These are phyloP conservation scores for Trileptium ribeirensis DNA, from an alignment of 2,888 invertebrate species.

Conservation along the genomic window DNA sequence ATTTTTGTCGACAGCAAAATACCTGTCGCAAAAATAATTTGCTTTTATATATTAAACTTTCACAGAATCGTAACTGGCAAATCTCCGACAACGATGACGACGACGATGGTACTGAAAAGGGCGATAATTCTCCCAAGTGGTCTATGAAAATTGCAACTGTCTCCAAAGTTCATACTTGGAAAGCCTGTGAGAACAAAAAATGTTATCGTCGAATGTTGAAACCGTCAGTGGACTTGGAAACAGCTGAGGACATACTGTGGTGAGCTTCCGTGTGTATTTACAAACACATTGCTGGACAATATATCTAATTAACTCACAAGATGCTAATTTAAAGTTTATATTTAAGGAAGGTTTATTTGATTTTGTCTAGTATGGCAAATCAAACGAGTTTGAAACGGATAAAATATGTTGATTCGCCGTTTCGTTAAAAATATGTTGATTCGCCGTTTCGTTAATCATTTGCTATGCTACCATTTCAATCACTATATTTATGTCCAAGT, in stretches of 20 bases:
- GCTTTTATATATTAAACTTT: neutral
- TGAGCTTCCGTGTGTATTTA: too few species aligned
- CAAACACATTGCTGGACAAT: too few species aligned
- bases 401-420: too few species aligned
- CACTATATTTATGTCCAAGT: too few species aligned
- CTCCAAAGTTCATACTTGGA: neutral
- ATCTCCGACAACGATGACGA: neutral
- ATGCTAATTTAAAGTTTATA: too few species aligned
- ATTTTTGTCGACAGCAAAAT: neutral
- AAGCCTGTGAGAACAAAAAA: neutral
- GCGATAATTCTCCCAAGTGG: neutral
- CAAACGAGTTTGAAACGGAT: too few species aligned
- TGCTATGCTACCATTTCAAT: too few species aligned
- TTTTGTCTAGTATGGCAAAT: too few species aligned
- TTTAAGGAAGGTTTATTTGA: too few species aligned
- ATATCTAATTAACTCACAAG: too few species aligned
- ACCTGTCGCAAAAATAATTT: neutral
- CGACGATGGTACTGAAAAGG: neutral
- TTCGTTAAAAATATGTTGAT: too few species aligned
- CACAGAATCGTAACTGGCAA: neutral
- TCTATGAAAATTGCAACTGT: neutral
- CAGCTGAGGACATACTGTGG: neutral
- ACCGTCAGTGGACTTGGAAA: neutral
- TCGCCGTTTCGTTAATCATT: too few species aligned
- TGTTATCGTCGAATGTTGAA: neutral